phyloP scores from a whole-genome alignment of 2,888 invertebrate genomes.

The Meandrusa payeni region DNA sequence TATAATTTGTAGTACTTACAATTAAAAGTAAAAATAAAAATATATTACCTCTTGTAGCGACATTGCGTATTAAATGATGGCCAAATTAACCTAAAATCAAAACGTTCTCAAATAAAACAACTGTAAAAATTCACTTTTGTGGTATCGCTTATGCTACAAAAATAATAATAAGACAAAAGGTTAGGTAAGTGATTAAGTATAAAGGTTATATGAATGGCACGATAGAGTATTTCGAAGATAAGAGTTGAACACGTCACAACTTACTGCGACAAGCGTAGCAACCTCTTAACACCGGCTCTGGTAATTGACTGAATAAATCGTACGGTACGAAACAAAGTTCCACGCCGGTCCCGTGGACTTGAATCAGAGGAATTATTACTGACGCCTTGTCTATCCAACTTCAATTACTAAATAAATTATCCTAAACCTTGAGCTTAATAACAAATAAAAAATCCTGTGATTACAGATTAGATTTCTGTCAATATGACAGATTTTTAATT shows the following conservation, averaged over 20 bases:
- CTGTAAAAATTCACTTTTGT: too few species aligned
- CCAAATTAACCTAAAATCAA: constrained; percentile 18
- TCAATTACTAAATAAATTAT: too few species aligned
- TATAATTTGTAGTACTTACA: too few species aligned
- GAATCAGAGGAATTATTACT: not conserved
- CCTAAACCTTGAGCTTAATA: too few species aligned
- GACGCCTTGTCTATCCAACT: too few species aligned
- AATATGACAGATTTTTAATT: too few species aligned
- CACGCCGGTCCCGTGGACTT: too few species aligned
- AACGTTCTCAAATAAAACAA: too few species aligned
- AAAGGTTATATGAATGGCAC: constrained; percentile 9
- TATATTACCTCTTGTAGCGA: constrained; percentile 22
- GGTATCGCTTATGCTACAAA: not conserved
- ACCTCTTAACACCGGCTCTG: constrained; percentile 43
- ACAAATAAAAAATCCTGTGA: not conserved
- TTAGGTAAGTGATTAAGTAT: too few species aligned
- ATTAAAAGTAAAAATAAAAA: not conserved
- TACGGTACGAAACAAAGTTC: constrained; percentile 1
- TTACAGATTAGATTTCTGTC: too few species aligned
- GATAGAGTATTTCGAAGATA: constrained; percentile 8
- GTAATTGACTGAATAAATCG: constrained; percentile 44
- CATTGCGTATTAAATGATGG: constrained; percentile 16
- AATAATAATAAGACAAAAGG: not conserved
- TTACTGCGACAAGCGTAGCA: constrained; percentile 44
- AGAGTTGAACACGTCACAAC: constrained; percentile 37